These are phyloP conservation scores for Oxytorus armatus DNA, from an alignment of 2,888 invertebrate genomes.

Conservation along the genomic window DNA sequence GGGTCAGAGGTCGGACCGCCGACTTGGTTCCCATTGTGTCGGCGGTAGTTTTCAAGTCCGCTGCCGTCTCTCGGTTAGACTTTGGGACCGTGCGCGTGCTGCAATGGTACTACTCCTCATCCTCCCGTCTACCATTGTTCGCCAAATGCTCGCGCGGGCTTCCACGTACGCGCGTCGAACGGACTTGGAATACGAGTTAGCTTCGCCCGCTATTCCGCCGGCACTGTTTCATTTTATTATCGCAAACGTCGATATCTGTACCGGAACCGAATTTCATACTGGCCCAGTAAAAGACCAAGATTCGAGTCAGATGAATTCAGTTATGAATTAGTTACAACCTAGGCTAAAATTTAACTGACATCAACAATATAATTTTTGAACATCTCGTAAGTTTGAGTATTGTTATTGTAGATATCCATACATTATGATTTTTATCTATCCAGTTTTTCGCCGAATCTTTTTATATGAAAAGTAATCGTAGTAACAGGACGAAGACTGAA, in stretches of 20 bases:
- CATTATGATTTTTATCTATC: background rate
- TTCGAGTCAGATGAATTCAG: background rate
- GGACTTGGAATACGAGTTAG: conserved; percentile 50
- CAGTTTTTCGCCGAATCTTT: background rate
- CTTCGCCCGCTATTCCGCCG: conserved; percentile 35
- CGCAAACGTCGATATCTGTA: conserved; percentile 50
- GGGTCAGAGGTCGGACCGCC: conserved; percentile 83
- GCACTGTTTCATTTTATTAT: conserved; percentile 44
- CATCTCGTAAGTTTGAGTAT: background rate
- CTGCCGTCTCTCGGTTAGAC: conserved; percentile 63
- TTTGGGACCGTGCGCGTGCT: conserved; percentile 58
- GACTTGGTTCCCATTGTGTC: conserved; percentile 83
- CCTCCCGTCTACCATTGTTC: conserved; percentile 79
- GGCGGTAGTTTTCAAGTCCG: conserved; percentile 79
- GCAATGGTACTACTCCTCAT: conserved; percentile 53
- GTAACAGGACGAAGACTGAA: background rate
- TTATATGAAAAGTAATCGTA: background rate
- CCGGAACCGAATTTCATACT: conserved; percentile 12
- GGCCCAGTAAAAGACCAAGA: background rate
- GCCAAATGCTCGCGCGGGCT: conserved; percentile 72
- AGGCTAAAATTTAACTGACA: background rate
- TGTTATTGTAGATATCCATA: background rate
- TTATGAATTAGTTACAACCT: background rate
- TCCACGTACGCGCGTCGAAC: conserved; percentile 82
- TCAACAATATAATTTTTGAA: too few species aligned